Conservation (phyloP, 2,888 invertebrate species). For the Scaeva pyrastri region DNA sequence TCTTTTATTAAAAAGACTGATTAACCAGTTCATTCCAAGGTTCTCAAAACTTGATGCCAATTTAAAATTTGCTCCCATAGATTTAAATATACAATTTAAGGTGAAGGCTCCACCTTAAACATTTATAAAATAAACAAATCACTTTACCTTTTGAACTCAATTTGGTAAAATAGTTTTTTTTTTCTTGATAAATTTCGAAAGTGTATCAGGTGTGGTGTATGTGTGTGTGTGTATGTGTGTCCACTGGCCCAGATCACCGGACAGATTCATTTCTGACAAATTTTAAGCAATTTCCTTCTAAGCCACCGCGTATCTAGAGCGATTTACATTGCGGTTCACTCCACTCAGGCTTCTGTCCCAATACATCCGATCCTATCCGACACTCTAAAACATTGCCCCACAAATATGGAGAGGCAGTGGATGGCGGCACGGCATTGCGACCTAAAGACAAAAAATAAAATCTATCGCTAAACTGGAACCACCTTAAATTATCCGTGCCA, state of each 20-base stretch:
- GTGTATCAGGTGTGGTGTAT: conserved; percentile 68
- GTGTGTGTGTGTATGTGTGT: conserved; percentile 60
- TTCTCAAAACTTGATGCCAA: not conserved
- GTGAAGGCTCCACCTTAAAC: conserved; percentile 27
- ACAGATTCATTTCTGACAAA: conserved; percentile 72
- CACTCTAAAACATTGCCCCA: conserved; percentile 16
- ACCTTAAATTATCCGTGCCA: conserved; percentile 75
- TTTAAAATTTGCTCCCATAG: conserved; percentile 4
- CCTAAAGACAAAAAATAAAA: conserved; percentile 37
- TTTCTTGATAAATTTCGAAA: conserved; percentile 48
- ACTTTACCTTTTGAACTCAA: conserved; percentile 41
- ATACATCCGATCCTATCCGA: conserved; percentile 59
- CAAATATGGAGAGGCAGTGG: conserved; percentile 66
- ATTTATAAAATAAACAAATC: conserved; percentile 31
- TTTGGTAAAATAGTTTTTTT: conserved; percentile 11
- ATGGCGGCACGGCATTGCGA: not conserved
- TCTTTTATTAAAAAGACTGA: not conserved
- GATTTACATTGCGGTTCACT: conserved; percentile 64
- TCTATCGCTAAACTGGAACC: conserved; percentile 57
- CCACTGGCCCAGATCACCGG: conserved; percentile 70
- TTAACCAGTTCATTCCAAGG: not conserved
- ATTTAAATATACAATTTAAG: not conserved
- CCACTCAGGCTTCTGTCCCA: conserved; percentile 68
- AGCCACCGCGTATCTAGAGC: conserved; percentile 63
- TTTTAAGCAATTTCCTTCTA: conserved; percentile 75